Conservation (phyloP, 2,113 vertebrate species). For the Antechinus flavipes region DNA sequence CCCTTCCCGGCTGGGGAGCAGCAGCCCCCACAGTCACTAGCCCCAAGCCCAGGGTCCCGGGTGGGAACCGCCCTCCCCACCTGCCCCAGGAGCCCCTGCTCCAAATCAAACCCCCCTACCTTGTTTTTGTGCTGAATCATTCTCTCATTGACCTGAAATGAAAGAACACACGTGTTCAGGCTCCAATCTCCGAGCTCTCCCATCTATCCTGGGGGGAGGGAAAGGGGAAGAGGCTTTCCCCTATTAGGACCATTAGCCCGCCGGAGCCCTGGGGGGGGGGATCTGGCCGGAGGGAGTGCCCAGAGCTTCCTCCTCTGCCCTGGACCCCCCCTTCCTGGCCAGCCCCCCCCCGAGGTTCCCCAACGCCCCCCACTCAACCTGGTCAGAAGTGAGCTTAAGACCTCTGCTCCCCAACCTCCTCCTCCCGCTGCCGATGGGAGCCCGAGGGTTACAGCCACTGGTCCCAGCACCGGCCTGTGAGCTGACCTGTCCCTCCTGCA, state of each 20-base stretch:
- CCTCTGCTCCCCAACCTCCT: background rate
- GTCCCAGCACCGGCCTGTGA: background rate
- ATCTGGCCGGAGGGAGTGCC: background rate
- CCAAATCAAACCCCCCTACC: slow-evolving; percentile 66
- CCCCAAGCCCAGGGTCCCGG: no score
- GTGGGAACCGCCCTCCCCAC: background rate
- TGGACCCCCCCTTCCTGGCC: no score
- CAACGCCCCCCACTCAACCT: background rate
- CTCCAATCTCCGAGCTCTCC: background rate
- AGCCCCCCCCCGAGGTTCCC: background rate
- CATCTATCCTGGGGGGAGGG: background rate
- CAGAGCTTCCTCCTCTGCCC: background rate
- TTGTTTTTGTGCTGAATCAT: slow-evolving; percentile 88
- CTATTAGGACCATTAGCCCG: background rate
- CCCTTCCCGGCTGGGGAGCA: background rate
- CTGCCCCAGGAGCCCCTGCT: background rate
- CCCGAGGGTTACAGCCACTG: background rate
- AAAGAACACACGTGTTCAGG: background rate
- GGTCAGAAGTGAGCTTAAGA: background rate
- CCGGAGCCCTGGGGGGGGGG: background rate
- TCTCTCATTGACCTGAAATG: slow-evolving; percentile 83
- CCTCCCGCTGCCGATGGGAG: background rate
- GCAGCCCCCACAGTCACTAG: background rate
- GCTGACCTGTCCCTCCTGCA: no score
- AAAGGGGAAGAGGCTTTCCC: background rate